Conservation (phyloP, 2,888 invertebrate species). For the Ectropis crepuscularia region DNA sequence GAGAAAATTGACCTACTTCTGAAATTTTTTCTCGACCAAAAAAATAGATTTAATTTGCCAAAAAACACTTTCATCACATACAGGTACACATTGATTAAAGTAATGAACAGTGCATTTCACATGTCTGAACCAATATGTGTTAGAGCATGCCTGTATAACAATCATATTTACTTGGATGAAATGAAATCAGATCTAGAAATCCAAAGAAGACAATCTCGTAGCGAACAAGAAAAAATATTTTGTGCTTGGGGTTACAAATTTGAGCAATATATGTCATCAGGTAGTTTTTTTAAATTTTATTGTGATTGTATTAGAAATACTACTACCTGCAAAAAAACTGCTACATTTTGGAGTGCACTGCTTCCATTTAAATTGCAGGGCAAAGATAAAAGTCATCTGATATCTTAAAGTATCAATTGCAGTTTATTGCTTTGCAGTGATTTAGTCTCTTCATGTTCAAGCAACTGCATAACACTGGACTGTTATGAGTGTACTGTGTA, state of each 20-base stretch:
- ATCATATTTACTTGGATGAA: conserved; percentile 8
- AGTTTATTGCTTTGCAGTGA: too few relatives aligned
- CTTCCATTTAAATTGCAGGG: too few relatives aligned
- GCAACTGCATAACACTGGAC: too few relatives aligned
- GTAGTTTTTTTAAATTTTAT: too few relatives aligned
- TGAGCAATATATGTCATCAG: conserved; percentile 8
- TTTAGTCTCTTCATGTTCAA: too few relatives aligned
- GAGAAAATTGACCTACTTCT: conserved; percentile 8
- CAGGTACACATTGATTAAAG: neutral
- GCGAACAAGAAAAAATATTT: neutral
- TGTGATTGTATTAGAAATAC: too few relatives aligned
- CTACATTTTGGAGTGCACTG: too few relatives aligned
- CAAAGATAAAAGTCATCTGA: too few relatives aligned
- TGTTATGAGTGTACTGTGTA: too few relatives aligned
- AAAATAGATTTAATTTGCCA: neutral
- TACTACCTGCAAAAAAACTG: too few relatives aligned
- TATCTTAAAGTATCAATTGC: too few relatives aligned
- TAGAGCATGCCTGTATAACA: conserved; percentile 2
- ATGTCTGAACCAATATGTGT: neutral
- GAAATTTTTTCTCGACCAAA: neutral
- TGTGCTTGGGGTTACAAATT: conserved; percentile 11
- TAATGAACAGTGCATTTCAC: conserved; percentile 2
- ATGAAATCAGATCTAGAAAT: neutral
- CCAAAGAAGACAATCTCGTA: neutral
- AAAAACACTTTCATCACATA: conserved; percentile 1